These are phyloP conservation scores for Caenorhabditis inopinata DNA, from an alignment of 1,140 invertebrate species.

Conservation along the genomic window DNA sequence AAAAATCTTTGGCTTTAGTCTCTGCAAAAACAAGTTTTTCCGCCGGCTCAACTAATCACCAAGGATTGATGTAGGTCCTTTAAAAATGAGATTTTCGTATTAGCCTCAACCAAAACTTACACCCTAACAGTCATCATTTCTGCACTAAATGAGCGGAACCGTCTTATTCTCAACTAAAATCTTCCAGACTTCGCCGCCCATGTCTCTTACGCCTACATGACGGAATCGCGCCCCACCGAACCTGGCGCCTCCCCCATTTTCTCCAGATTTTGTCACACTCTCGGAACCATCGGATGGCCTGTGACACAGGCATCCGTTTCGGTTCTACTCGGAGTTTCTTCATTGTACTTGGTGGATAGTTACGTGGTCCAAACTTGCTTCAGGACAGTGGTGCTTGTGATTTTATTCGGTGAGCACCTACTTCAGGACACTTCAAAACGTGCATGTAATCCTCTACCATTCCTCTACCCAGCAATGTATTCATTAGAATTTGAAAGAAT, in stretches of 20 bases:
- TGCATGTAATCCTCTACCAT: too few relatives aligned
- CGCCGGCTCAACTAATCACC: too few relatives aligned
- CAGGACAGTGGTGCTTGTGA: slow-evolving; percentile 92
- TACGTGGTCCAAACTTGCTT: slow-evolving; percentile 96
- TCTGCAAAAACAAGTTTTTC: too few relatives aligned
- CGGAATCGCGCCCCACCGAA: slow-evolving; percentile 69
- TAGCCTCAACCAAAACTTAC: too few relatives aligned
- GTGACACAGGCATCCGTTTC: slow-evolving; percentile 81
- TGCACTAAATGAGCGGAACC: too few relatives aligned
- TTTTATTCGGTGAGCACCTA: slow-evolving; percentile 84
- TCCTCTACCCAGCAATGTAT: too few relatives aligned
- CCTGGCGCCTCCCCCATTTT: background rate
- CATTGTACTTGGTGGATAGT: slow-evolving; percentile 82
- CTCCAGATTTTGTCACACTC: slow-evolving; percentile 78
- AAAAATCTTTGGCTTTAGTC: too few relatives aligned
- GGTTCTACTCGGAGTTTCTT: slow-evolving; percentile 68
- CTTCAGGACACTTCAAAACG: too few relatives aligned
- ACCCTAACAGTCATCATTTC: too few relatives aligned
- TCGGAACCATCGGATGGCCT: slow-evolving; percentile 84
- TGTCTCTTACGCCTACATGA: slow-evolving; percentile 92
- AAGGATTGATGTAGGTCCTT: too few relatives aligned
- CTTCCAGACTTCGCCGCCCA: slow-evolving; percentile 94
- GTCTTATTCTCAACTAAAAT: slow-evolving; percentile 67
- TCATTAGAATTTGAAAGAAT: too few relatives aligned
- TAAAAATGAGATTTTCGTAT: too few relatives aligned